phyloP scores from a whole-genome alignment of 2,113 vertebrate genomes.

The Macquaria ambigua region DNA sequence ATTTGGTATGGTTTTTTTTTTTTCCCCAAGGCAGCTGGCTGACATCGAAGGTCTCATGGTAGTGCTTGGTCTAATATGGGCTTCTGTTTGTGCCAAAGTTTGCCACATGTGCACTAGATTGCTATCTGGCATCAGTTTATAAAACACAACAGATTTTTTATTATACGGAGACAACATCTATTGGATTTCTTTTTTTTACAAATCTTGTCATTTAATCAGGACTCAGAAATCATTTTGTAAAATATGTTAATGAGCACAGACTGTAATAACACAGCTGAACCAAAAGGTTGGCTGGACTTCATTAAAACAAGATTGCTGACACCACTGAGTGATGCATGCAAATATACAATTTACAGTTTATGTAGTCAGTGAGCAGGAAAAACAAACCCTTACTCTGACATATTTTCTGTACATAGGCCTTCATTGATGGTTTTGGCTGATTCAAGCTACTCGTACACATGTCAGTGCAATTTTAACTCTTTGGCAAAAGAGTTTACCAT shows the following conservation, averaged over 20 bases:
- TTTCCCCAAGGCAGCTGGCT: neutral
- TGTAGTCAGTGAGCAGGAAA: neutral
- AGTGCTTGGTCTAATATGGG: neutral
- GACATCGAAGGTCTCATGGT: neutral
- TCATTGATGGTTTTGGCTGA: neutral
- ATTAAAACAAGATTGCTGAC: no score
- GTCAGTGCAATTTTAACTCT: neutral
- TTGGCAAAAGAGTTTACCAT: neutral
- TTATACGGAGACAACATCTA: neutral
- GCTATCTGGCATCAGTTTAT: neutral
- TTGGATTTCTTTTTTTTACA: neutral
- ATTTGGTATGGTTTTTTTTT: neutral
- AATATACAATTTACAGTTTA: neutral
- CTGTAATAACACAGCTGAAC: neutral
- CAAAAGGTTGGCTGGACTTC: no score
- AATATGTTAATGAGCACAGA: slow-evolving; percentile 6
- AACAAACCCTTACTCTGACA: neutral
- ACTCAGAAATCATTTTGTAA: neutral
- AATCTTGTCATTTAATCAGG: neutral
- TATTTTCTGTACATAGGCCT: neutral
- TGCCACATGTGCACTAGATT: neutral
- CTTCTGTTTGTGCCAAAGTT: neutral
- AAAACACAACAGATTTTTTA: neutral
- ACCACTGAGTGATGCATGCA: neutral
- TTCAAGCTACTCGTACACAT: neutral